Percentiles rank a stretch among this genome's conserved stretches.
Conservation (phyloP, 1,140 invertebrate genomes). For the Drosophila ficusphila region DNA sequence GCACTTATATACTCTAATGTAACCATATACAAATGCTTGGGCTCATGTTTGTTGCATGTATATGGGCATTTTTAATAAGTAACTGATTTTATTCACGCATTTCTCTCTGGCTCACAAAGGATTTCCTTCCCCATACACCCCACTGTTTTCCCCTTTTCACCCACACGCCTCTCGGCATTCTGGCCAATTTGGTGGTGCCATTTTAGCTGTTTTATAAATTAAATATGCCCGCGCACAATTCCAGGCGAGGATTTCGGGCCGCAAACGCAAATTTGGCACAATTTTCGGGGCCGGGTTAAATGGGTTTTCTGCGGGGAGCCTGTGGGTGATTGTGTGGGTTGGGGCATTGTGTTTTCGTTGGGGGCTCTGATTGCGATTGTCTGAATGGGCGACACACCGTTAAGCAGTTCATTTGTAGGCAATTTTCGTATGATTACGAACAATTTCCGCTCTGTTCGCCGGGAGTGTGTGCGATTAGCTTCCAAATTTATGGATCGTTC, state of each 20-base stretch:
- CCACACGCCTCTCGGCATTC: not conserved
- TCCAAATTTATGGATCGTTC: slow-evolving; percentile 64
- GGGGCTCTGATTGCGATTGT: slow-evolving; percentile 37
- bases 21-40: slow-evolving; percentile 29
- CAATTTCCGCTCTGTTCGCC: slow-evolving; percentile 48
- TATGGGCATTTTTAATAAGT: slow-evolving; percentile 82
- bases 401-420: slow-evolving; percentile 82
- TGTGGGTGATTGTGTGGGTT: slow-evolving; percentile 4
- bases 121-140: not conserved
- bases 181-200: slow-evolving; percentile 53
- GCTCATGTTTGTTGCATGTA: slow-evolving; percentile 66
- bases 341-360: not conserved
- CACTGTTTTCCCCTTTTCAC: slow-evolving; percentile 9
- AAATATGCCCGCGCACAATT: slow-evolving; percentile 65
- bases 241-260: slow-evolving; percentile 33
- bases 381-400: slow-evolving; percentile 73
- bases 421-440: slow-evolving; percentile 75
- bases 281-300: slow-evolving; percentile 62
- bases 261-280: slow-evolving; percentile 65
- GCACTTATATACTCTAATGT: slow-evolving; percentile 12
- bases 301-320: slow-evolving; percentile 27
- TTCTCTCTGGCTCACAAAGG: slow-evolving; percentile 2
- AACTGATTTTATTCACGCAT: slow-evolving; percentile 63
- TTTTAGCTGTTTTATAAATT: slow-evolving; percentile 74
- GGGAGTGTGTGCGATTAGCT: slow-evolving; percentile 62